Conservation (phyloP, 2,113 vertebrate species). For the Myocastor coypus region DNA sequence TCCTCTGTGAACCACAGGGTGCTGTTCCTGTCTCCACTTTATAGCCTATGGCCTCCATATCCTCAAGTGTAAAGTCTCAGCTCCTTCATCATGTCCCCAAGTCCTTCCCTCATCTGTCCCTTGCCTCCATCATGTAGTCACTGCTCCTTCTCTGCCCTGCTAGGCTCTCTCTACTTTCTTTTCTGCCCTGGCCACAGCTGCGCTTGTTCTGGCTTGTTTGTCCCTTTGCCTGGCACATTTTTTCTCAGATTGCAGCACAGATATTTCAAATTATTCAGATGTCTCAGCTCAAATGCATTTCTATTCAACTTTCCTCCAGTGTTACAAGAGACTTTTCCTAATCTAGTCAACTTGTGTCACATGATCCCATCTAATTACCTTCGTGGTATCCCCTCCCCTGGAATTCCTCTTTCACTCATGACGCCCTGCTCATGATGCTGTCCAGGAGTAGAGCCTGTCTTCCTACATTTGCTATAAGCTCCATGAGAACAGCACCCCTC, state of each 20-base stretch:
- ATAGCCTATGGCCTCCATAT: too few species aligned
- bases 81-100: neutral
- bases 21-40: rapidly evolving
- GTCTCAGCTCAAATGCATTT: conserved; percentile 3
- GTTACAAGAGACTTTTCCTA: neutral
- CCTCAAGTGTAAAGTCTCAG: neutral
- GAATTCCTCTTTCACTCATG: neutral
- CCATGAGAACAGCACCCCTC: neutral
- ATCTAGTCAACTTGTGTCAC: neutral
- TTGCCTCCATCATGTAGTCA: neutral
- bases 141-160: neutral
- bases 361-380: neutral
- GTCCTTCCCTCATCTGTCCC: neutral
- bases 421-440: neutral
- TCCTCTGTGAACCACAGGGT: rapidly evolving
- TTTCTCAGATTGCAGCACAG: neutral
- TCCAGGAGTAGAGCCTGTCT: neutral
- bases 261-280: neutral
- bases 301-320: neutral
- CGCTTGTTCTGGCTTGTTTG: neutral
- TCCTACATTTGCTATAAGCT: neutral
- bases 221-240: neutral
- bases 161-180: neutral
- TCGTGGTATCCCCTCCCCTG: neutral
- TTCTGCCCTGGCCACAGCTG: neutral